phyloP scores from a whole-genome alignment of 2,888 invertebrate genomes.

The Polydrusus pterygomalis region DNA sequence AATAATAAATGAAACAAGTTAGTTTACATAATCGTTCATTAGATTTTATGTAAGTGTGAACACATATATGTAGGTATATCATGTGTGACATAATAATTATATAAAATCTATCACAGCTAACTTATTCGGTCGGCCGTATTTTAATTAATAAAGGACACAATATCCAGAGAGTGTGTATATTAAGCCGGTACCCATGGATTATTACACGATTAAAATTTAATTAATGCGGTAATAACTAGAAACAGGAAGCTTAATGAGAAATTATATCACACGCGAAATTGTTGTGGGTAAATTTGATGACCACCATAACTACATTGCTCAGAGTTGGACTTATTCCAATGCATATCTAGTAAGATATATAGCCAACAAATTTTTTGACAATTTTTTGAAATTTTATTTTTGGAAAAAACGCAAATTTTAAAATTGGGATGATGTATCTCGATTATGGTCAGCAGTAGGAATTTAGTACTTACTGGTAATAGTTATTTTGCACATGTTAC shows the following conservation, averaged over 20 bases:
- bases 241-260: slow-evolving; percentile 49
- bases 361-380: too few species aligned
- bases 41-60: not conserved
- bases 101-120: not conserved
- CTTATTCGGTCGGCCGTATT: slow-evolving; percentile 8
- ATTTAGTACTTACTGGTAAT: too few species aligned
- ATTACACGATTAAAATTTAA: slow-evolving; percentile 46
- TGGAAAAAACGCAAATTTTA: too few species aligned
- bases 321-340: slow-evolving; percentile 9
- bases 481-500: too few species aligned
- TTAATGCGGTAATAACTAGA: slow-evolving; percentile 32
- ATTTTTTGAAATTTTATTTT: too few species aligned
- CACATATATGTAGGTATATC: slow-evolving; percentile 14
- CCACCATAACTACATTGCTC: slow-evolving; percentile 5
- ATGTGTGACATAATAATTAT: slow-evolving; percentile 32
- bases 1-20: not conserved
- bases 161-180: slow-evolving; percentile 23
- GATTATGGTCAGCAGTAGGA: too few species aligned
- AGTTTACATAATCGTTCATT: not conserved
- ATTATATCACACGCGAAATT: slow-evolving; percentile 45
- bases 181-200: slow-evolving; percentile 21
- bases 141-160: slow-evolving; percentile 39
- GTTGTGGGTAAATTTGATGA: slow-evolving; percentile 41
- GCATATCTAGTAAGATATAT: too few species aligned
- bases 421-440: too few species aligned